Evolutionary conservation across 1,140 invertebrate species (phyloP), one percentile per base, ranked within the genome.

Genomic region (Drosophila ogumai): DNA sequence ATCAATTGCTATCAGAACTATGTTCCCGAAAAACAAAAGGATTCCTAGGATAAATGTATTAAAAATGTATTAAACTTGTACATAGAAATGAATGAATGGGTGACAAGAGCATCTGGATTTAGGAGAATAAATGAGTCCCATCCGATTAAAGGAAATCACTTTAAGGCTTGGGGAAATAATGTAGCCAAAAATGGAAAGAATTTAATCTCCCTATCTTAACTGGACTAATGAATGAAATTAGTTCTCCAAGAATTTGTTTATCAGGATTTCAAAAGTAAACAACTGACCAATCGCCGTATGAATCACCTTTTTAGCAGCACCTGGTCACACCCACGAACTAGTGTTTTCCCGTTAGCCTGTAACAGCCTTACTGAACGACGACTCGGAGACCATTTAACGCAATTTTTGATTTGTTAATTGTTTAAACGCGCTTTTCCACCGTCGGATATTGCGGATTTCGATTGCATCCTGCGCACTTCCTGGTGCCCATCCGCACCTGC

Each of bases 1-100:
- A 74, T 92, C 7, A 92, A 92, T 61, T 92, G 91, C 43, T 92
- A 92, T 57, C 90, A 91, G 72, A 64, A 90, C 15, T 91, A 77
- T 54, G 41, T 46, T 5, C 15, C 46, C 9, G 44, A 72, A 31
- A 65, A 82, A n/a, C 65, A 72, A 40, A 79, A 81, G 49, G 67
- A 71, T 41, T 50, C 67, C 7, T 84, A 84, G 31, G 0, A 25
- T 28, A 58, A 32, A 59, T 74, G 19, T 22, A n/a, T 49, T 43
- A 44, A 54, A 58, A 32, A 59, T 74, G 19, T 22, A n/a, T 49
- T 43, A 44, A 54, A 36, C 15, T 38, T 71, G 31, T 56, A 55
- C 25, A 31, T 10, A 64, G 5, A 28, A n/a, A 10, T 13, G 3
- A 19, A 31, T 13, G n/a, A n/a, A 6, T 7, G 0, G 13, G n/a